Conservation (phyloP, 37 sponge, comb jelly and placozoan species). For the Chondrosia reniformis region DNA sequence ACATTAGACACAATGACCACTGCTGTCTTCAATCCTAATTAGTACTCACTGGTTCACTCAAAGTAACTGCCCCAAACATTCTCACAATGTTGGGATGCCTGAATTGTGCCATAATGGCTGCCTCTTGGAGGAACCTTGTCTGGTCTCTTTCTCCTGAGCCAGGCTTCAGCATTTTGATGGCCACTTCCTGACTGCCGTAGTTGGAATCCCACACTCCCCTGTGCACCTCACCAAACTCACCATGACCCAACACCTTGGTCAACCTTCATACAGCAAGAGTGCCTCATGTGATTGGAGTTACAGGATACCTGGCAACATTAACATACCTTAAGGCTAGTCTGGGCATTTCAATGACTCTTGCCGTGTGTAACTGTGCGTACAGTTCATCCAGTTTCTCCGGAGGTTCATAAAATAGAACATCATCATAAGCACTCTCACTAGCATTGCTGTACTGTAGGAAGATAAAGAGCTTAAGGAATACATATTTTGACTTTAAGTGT, state of each 20-base stretch:
- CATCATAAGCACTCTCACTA: not conserved
- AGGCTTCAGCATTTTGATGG: slow-evolving; percentile 14
- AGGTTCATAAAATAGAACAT: slow-evolving; percentile 3
- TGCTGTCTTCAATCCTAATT: too few species aligned
- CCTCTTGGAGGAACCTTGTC: slow-evolving; percentile 24
- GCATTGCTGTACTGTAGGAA: not conserved
- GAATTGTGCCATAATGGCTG: slow-evolving; percentile 38
- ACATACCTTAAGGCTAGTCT: slow-evolving; percentile 4
- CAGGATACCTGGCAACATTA: not conserved
- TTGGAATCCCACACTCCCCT: slow-evolving; percentile 28
- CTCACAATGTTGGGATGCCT: slow-evolving; percentile 30
- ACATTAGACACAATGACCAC: too few species aligned
- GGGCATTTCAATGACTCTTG: slow-evolving; percentile 7
- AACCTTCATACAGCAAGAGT: too few species aligned
- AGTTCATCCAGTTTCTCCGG: not conserved
- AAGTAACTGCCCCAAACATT: slow-evolving; percentile 21
- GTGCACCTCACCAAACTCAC: slow-evolving; percentile 35
- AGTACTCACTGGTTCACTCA: slow-evolving; percentile 23
- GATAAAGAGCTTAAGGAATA: not conserved
- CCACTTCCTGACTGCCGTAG: slow-evolving; percentile 25
- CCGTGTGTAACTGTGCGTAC: not conserved
- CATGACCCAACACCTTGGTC: too few species aligned
- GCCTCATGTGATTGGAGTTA: not conserved
- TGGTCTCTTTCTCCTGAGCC: not conserved
- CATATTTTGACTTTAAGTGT: too few species aligned